phyloP scores from a whole-genome alignment of 2,113 vertebrate genomes.

The Gallinago jamesoni region DNA sequence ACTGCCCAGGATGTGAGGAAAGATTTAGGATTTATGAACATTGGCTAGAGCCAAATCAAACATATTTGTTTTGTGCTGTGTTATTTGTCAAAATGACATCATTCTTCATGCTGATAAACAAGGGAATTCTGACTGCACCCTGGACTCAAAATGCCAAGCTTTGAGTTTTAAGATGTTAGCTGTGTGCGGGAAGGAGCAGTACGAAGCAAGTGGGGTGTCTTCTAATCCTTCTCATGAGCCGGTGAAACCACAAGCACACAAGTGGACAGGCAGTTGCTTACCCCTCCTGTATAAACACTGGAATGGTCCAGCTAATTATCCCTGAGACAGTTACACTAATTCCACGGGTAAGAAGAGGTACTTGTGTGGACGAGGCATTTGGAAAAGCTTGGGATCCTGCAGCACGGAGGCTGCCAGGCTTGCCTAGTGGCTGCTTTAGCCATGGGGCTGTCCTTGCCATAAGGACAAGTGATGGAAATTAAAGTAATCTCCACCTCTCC shows the following conservation, averaged over 20 bases:
- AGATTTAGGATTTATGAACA: conserved; percentile 58
- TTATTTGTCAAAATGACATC: conserved; percentile 65
- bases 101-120: conserved; percentile 49
- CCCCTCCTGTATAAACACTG: background rate
- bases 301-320: background rate
- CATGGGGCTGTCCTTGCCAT: background rate
- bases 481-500: background rate
- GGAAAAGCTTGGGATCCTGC: conserved; percentile 26
- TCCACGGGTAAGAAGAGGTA: background rate
- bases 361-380: conserved; percentile 23
- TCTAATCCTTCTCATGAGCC: conserved; percentile 7
- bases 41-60: conserved; percentile 35
- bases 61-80: conserved; percentile 60
- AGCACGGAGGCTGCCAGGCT: background rate
- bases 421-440: background rate
- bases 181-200: background rate
- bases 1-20: conserved; percentile 57
- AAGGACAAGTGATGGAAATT: background rate
- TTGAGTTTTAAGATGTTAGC: conserved; percentile 31
- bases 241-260: background rate
- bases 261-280: background rate
- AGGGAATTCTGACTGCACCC: conserved; percentile 47
- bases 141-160: conserved; percentile 19
- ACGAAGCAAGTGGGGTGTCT: conserved; percentile 30
- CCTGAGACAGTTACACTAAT: conserved; percentile 16